A percentile compares a stretch with the other conserved stretches of the same genome.
phyloP scores from a whole-genome alignment of 2,113 vertebrate species.

The Seriola aureovittata region DNA sequence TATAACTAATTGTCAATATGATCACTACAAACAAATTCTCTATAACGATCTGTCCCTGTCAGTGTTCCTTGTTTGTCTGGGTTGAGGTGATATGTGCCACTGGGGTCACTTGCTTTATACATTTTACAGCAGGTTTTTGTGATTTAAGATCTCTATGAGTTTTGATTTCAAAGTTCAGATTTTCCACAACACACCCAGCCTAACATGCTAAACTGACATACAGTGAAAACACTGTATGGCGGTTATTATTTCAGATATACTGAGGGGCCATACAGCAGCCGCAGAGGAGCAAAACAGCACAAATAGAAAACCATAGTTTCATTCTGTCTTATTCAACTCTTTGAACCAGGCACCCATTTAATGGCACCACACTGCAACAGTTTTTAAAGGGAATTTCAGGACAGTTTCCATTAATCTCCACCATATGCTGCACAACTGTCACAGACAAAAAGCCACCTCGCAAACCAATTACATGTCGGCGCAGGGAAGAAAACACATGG shows the following conservation, averaged over 20 bases:
- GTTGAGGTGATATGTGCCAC: too few species aligned
- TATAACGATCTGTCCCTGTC: too few species aligned
- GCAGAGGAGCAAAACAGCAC: slow-evolving; percentile 28
- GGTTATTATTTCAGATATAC: not conserved
- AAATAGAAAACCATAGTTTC: slow-evolving; percentile 37
- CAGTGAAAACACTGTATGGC: not conserved
- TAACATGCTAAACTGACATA: not conserved
- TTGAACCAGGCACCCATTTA: slow-evolving; percentile 44
- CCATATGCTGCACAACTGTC: slow-evolving; percentile 61
- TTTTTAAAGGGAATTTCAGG: slow-evolving; percentile 60
- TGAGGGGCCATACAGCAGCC: slow-evolving; percentile 5
- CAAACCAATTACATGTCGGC: slow-evolving; percentile 73
- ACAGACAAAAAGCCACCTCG: slow-evolving; percentile 60
- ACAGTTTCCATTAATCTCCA: slow-evolving; percentile 70
- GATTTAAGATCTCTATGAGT: too few species aligned
- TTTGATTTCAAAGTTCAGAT: too few species aligned
- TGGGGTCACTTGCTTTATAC: too few species aligned
- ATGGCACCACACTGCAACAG: slow-evolving; percentile 39
- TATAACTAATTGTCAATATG: not conserved
- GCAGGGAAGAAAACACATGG: slow-evolving; percentile 54
- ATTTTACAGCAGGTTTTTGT: too few species aligned
- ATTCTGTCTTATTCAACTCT: slow-evolving; percentile 44
- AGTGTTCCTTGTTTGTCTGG: too few species aligned
- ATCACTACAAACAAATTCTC: not conserved
- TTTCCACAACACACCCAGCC: too few species aligned